Evolutionary conservation across 1,140 invertebrate genomes (phyloP), one percentile per base, ranked within the genome.

Genomic region (Anastrepha obliqua): DNA sequence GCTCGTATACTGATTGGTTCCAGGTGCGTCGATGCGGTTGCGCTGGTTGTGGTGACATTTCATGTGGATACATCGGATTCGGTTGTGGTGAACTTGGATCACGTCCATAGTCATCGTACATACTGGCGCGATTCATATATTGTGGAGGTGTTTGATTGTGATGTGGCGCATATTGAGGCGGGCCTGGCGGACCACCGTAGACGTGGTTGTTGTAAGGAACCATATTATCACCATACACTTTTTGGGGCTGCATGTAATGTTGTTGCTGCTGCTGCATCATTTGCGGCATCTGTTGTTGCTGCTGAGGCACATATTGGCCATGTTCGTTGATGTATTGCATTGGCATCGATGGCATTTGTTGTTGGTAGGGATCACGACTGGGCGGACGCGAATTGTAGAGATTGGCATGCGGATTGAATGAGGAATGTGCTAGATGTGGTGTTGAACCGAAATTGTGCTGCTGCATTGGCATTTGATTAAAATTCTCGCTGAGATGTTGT

Each of bases 51-150:
- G 91, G 92, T 65, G 94, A 93, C 9, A 91, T 91, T 85, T 96
- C 96, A 91, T 97, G 96, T 89, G 97, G 93, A 93, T 96, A 97
- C 93, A 97, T 97, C 90, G 96, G 96, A 89, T 93, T 94, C 58
- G 88, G 88, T 64, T 88, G 87, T 86, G 89, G 88, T 11, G 85
- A 64, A 9, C 67, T 87, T 15, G 64, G 88, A 85, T 88, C 88
- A 55, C 88, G 88, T 0, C 87, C 89, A 39, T 92, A 92, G 58
- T 93, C 91, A 85, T 93, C 91, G 87, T 93, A 91, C 29, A 90
- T 89, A 74, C 92, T 90, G 78, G 85, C 91, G 9, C 90, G 90
- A 78, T 90, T 90, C 88, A 96, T 93, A 92, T 96, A 97, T 94
- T 97, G 97, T 91, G 96, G 96, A 89, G 91, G 88, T 7, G 88